These are phyloP conservation scores for Clavelina lepadiformis DNA, from an alignment of 23 tunicate genomes.

Conservation along the genomic window DNA sequence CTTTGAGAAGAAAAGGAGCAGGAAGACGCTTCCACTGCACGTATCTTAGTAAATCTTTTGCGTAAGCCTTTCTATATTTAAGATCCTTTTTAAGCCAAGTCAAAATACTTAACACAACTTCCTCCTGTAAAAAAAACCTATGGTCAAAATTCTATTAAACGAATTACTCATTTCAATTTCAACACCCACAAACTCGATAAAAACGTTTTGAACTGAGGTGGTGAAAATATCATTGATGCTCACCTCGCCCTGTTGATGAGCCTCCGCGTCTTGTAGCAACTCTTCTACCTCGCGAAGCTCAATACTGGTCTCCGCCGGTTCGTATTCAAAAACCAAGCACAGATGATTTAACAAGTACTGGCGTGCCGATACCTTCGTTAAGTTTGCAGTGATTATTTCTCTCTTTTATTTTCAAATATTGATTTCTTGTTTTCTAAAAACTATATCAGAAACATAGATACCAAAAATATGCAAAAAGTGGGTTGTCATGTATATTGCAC, in stretches of 20 bases:
- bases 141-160: background rate
- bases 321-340: constrained; percentile 22
- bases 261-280: constrained; percentile 31
- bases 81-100: constrained; percentile 43
- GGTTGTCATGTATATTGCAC: background rate
- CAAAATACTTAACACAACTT: constrained; percentile 5
- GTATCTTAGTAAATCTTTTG: constrained; percentile 10
- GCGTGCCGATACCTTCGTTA: constrained; percentile 44
- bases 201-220: background rate
- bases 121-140: constrained; percentile 26
- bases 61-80: constrained; percentile 18
- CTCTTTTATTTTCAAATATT: too few species aligned
- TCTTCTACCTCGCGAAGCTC: constrained; percentile 21
- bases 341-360: constrained; percentile 30
- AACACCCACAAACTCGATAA: background rate
- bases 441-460: too few species aligned
- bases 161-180: too few species aligned
- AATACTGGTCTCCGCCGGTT: constrained; percentile 10
- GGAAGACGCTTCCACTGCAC: constrained; percentile 42
- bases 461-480: too few species aligned
- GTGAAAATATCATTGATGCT: background rate
- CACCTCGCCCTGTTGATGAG: constrained; percentile 59
- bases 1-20: constrained; percentile 37
- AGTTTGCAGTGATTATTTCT: too few species aligned
- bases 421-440: too few species aligned